Percentiles rank a stretch among this genome's conserved stretches.
phyloP scores from a whole-genome alignment of 2,888 invertebrate species.

The Drosophila lutescens region DNA sequence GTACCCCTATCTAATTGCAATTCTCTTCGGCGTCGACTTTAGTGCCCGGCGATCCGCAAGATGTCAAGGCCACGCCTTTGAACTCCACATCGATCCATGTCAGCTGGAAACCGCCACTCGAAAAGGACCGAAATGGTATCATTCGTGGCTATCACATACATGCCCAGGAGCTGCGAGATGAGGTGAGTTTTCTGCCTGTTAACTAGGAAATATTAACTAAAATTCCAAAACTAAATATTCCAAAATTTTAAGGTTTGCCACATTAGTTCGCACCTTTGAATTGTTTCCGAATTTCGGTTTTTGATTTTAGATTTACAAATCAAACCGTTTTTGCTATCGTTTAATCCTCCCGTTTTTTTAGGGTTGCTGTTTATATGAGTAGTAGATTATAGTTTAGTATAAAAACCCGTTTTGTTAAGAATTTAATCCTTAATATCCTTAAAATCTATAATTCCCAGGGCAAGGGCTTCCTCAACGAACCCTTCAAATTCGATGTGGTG shows the following conservation, averaged over 20 bases:
- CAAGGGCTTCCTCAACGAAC: constrained; percentile 91
- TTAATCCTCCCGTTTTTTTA: too few relatives aligned
- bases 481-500: constrained; percentile 93
- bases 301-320: too few relatives aligned
- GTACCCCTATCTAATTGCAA: constrained; percentile 51
- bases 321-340: too few relatives aligned
- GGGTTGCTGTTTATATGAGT: too few relatives aligned
- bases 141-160: constrained; percentile 99
- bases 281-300: too few relatives aligned
- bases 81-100: constrained; percentile 98
- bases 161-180: constrained; percentile 94
- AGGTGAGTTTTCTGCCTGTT: constrained; percentile 85
- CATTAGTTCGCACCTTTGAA: too few relatives aligned
- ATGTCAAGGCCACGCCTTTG: constrained; percentile 93
- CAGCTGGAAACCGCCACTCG: constrained; percentile 96
- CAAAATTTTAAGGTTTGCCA: too few relatives aligned
- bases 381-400: too few relatives aligned
- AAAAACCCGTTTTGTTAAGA: too few relatives aligned
- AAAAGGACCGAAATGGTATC: constrained; percentile 96
- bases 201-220: too few relatives aligned
- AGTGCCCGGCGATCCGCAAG: constrained; percentile 99
- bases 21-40: constrained; percentile 75
- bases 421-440: too few relatives aligned
- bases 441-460: constrained; percentile 74
- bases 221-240: too few relatives aligned